Evolutionary conservation across 2,113 vertebrate species (phyloP).

Genomic region (Antigone vipio): DNA sequence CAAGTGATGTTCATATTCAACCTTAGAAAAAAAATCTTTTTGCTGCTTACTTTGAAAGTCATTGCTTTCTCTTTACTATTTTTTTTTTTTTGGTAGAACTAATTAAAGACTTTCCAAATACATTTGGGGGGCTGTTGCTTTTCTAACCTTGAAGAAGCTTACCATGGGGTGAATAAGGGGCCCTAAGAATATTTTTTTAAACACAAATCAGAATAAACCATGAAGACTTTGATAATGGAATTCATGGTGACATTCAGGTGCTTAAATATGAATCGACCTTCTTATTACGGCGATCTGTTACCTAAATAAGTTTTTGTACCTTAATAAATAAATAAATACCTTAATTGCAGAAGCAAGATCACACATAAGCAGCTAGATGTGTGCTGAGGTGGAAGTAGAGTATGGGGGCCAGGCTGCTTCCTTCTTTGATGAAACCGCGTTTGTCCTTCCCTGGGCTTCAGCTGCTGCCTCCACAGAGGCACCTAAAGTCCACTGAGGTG

Average conservation of each 20-base stretch:
- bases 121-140: background rate
- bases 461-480: background rate
- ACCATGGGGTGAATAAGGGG: background rate
- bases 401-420: background rate
- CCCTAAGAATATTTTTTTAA: background rate
- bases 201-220: background rate
- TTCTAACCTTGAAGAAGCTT: background rate
- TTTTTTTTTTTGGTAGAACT: background rate
- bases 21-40: background rate
- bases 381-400: background rate
- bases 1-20: background rate
- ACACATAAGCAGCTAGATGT: background rate
- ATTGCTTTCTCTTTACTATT: background rate
- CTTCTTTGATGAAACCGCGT: background rate
- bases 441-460: background rate
- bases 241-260: background rate
- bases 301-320: background rate
- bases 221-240: background rate
- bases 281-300: background rate
- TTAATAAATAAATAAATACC: background rate
- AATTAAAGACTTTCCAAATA: background rate
- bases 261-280: background rate
- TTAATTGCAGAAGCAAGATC: background rate
- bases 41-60: background rate
- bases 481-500: background rate